A percentile compares a stretch with the other conserved stretches of the same genome.
These are phyloP conservation scores for Lacerta viridis DNA, from an alignment of 2,797 vertebrate genomes.

Conservation along the genomic window DNA sequence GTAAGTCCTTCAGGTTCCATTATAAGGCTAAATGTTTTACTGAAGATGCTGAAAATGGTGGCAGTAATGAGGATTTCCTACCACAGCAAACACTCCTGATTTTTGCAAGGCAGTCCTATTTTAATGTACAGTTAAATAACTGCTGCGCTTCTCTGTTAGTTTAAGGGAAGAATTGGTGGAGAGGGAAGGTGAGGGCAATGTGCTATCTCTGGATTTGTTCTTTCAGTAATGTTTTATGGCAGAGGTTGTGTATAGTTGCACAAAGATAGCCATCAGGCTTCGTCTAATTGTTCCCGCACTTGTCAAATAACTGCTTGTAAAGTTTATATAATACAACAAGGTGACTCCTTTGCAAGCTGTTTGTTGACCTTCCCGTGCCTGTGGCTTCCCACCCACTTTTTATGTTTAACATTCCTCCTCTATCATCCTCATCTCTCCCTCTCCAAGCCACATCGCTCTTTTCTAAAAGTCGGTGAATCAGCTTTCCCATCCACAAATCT, in stretches of 20 bases:
- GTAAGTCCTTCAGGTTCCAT: background rate
- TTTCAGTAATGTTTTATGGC: background rate
- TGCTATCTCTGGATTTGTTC: background rate
- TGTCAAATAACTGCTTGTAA: slow-evolving; percentile 12
- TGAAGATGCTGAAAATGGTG: background rate
- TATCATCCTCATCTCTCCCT: background rate
- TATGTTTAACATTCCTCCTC: background rate
- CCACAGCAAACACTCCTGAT: background rate
- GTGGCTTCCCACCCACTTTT: background rate
- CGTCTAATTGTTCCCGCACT: slow-evolving; percentile 9
- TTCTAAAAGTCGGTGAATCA: background rate
- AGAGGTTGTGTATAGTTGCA: background rate
- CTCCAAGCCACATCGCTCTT: background rate
- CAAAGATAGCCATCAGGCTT: slow-evolving; percentile 15
- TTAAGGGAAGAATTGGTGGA: background rate
- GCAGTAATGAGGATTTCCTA: background rate
- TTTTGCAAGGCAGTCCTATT: background rate
- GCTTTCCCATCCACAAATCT: background rate
- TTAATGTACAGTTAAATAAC: background rate
- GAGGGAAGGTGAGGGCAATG: background rate
- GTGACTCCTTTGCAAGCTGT: slow-evolving; percentile 6
- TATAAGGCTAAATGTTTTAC: background rate
- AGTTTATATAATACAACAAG: slow-evolving; percentile 11
- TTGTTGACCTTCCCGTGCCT: background rate
- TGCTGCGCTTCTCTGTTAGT: background rate